A percentile compares a stretch with the other conserved stretches of the same genome.
Conservation (phyloP, 2,113 vertebrate species). For the Lipotes vexillifer region DNA sequence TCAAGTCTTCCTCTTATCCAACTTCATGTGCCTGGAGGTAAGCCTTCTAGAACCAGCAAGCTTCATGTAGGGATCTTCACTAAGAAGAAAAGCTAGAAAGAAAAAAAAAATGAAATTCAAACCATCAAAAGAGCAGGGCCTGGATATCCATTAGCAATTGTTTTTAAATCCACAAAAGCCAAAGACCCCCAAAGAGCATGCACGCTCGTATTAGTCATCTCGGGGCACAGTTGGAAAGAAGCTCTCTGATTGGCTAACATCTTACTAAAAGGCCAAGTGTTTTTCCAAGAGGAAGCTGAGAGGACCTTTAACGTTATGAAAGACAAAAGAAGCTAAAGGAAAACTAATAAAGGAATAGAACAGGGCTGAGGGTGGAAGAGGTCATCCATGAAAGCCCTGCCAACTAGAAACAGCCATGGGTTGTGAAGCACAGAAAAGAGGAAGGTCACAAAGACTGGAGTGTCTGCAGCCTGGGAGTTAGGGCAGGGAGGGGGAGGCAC, state of each 20-base stretch:
- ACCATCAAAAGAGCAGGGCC: neutral
- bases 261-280: neutral
- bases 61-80: neutral
- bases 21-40: neutral
- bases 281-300: neutral
- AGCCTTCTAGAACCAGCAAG: neutral
- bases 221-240: neutral
- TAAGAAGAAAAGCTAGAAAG: neutral
- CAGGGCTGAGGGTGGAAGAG: neutral
- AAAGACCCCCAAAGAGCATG: rapidly evolving
- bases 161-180: neutral
- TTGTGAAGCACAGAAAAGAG: neutral
- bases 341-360: neutral
- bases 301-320: neutral
- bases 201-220: neutral
- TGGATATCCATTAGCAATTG: neutral
- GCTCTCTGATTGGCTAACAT: too few species aligned
- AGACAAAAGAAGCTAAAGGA: neutral
- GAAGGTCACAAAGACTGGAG: neutral
- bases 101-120: neutral
- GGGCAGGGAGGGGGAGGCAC: rapidly evolving
- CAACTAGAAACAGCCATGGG: neutral
- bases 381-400: neutral
- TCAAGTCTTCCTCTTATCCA: neutral
- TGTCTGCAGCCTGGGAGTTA: neutral